Percentiles rank a stretch among this genome's conserved stretches.
phyloP scores from a whole-genome alignment of 2,888 invertebrate species.

The Anoncus sp. region DNA sequence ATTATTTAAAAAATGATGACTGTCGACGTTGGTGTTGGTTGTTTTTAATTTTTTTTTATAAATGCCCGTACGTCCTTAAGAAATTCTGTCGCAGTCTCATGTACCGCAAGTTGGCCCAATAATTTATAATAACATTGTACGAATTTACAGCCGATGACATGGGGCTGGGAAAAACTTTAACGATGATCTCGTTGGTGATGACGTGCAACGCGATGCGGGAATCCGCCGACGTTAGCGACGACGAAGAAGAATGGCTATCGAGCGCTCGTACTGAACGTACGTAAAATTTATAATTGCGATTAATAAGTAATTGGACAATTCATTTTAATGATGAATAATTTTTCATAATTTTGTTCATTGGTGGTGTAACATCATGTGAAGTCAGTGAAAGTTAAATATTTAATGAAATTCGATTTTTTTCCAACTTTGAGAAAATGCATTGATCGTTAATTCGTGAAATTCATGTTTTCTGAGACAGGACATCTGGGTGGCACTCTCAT shows the following conservation, averaged over 20 bases:
- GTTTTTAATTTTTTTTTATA: too few species aligned
- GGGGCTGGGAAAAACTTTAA: conserved; percentile 93
- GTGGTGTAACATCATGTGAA: too few species aligned
- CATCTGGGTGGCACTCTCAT: conserved; percentile 91
- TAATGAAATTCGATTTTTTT: too few species aligned
- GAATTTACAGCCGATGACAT: conserved; percentile 88
- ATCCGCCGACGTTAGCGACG: conserved; percentile 78
- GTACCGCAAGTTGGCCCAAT: too few species aligned
- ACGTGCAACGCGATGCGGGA: conserved; percentile 32
- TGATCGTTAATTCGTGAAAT: background rate
- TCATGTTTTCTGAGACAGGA: conserved; percentile 71
- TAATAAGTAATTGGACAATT: background rate
- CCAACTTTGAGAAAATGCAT: too few species aligned
- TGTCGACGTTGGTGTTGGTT: too few species aligned
- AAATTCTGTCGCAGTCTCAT: too few species aligned
- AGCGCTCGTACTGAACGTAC: conserved; percentile 66
- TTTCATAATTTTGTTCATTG: conserved; percentile 4
- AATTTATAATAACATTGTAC: too few species aligned
- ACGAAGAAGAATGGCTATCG: conserved; percentile 71
- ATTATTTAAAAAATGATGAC: too few species aligned
- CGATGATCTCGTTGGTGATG: conserved; percentile 91
- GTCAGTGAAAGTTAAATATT: too few species aligned
- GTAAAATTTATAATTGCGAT: conserved; percentile 6
- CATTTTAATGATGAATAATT: background rate
- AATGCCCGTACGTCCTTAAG: too few species aligned